Conservation (phyloP, 35 echinoderm and acorn worm species). For the Strongylocentrotus purpuratus region DNA sequence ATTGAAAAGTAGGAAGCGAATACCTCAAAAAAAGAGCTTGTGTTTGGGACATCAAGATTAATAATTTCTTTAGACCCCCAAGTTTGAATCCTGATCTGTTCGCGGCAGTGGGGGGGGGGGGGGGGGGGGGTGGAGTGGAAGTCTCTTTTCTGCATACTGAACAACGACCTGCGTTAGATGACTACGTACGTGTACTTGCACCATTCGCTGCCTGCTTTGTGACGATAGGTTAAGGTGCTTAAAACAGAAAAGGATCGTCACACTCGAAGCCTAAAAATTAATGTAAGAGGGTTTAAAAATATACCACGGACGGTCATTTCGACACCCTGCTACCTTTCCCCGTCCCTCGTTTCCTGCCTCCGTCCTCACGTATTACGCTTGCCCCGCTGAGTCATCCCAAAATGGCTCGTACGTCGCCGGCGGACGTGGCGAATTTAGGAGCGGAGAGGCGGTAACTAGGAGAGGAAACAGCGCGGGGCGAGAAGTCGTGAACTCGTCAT, state of each 20-base stretch:
- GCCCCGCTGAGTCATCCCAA: neutral
- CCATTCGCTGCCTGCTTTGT: neutral
- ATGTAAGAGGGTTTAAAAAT: neutral
- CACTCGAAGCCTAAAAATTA: neutral
- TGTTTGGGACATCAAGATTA: too few relatives aligned
- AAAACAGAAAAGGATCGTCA: neutral
- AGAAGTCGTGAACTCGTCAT: neutral
- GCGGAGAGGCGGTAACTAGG: conserved; percentile 27
- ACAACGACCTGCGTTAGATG: neutral
- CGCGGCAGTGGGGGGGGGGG: too few relatives aligned
- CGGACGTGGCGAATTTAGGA: conserved; percentile 39
- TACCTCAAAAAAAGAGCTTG: too few relatives aligned
- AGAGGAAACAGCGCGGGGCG: neutral
- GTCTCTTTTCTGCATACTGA: too few relatives aligned
- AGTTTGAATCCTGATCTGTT: too few relatives aligned
- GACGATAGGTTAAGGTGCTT: neutral
- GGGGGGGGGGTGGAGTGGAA: too few relatives aligned
- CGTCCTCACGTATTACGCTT: neutral
- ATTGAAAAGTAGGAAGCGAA: too few relatives aligned
- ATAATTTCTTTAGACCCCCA: too few relatives aligned
- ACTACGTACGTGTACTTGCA: neutral
- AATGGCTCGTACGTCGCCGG: conserved; percentile 27
- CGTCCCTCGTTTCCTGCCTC: conserved; percentile 6
- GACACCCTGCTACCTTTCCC: conserved; percentile 11
- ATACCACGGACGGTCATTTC: neutral